These are phyloP conservation scores for Baryphthengus martii DNA, from an alignment of 2,113 vertebrate genomes.

Conservation along the genomic window DNA sequence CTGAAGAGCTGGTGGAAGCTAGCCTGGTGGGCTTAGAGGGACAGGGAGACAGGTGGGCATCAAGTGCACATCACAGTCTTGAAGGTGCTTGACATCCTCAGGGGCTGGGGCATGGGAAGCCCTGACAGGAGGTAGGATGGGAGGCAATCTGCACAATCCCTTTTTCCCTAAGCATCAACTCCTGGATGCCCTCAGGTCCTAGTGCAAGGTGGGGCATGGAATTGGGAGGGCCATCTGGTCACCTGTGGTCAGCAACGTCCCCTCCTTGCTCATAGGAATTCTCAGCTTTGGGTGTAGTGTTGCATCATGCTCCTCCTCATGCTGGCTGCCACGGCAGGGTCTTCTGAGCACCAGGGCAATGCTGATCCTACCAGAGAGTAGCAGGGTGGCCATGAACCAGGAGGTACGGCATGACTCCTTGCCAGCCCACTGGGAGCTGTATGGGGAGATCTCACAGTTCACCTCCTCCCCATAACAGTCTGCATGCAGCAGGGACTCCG, in stretches of 20 bases:
- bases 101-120: background rate
- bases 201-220: background rate
- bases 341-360: constrained; percentile 74
- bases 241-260: constrained; percentile 74
- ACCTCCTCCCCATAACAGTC: constrained; percentile 80
- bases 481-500: constrained; percentile 74
- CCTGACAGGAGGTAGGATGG: background rate
- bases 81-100: background rate
- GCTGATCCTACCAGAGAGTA: constrained; percentile 70
- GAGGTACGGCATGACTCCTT: background rate
- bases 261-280: constrained; percentile 73
- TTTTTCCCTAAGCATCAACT: background rate
- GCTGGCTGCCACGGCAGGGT: background rate
- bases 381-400: constrained; percentile 74
- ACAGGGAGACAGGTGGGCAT: background rate
- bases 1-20: background rate
- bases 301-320: background rate
- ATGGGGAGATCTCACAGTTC: constrained; percentile 77
- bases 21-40: background rate
- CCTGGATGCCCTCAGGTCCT: background rate
- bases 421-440: constrained; percentile 2
- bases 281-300: constrained; percentile 46
- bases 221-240: background rate
- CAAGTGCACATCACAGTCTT: background rate
- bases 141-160: background rate